These are phyloP conservation scores for Ifrita kowaldi DNA, from an alignment of 2,113 vertebrate genomes.

Conservation along the genomic window DNA sequence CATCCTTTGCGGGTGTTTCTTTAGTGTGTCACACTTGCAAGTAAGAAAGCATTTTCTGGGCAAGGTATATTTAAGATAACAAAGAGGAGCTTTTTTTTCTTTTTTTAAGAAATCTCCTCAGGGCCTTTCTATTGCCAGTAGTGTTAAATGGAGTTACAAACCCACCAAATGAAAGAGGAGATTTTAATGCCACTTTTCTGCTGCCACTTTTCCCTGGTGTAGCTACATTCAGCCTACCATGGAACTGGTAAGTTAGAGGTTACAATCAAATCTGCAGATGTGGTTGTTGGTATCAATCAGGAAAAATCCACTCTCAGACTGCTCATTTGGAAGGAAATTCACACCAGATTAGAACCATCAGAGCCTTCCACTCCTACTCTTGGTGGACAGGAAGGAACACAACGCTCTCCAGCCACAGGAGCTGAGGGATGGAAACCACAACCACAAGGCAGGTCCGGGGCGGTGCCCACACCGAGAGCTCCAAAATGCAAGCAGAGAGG, in stretches of 20 bases:
- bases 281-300: not conserved
- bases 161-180: not conserved
- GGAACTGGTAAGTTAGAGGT: not conserved
- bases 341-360: not conserved
- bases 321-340: not conserved
- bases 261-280: not conserved
- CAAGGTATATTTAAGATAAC: not conserved
- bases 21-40: not conserved
- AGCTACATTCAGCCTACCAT: not conserved
- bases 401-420: not conserved
- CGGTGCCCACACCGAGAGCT: not conserved
- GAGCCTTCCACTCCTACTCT: not conserved
- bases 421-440: not conserved
- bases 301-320: not conserved
- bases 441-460: not conserved
- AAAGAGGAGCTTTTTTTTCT: not conserved
- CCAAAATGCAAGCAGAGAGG: not conserved
- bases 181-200: slow-evolving; percentile 21
- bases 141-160: not conserved
- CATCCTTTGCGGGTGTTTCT: not conserved
- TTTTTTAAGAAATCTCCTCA: not conserved
- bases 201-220: not conserved
- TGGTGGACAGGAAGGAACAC: not conserved
- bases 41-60: not conserved
- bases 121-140: not conserved